phyloP scores from a whole-genome alignment of 1,140 invertebrate genomes.

The Drosophila sucinea region DNA sequence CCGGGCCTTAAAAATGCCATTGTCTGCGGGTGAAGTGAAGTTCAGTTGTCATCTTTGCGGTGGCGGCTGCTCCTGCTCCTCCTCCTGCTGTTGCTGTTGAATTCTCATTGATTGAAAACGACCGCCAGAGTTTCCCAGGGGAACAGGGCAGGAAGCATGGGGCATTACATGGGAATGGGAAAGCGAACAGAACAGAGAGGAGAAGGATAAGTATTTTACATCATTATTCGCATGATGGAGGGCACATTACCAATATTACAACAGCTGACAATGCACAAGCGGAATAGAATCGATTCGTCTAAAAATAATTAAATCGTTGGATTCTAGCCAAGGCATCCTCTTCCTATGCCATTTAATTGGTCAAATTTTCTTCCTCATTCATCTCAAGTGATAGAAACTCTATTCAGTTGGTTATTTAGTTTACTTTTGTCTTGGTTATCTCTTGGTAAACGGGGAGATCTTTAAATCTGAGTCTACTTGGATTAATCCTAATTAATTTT shows the following conservation, averaged over 20 bases:
- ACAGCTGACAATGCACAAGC: neutral
- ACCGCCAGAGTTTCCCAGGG: constrained; percentile 28
- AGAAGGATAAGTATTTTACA: constrained; percentile 24
- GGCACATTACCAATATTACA: constrained; percentile 24
- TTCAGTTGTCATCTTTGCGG: constrained; percentile 71
- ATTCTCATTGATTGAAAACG: constrained; percentile 74
- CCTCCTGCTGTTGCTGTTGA: constrained; percentile 55
- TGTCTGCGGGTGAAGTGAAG: constrained; percentile 74
- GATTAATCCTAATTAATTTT: too few relatives aligned
- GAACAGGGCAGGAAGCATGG: neutral
- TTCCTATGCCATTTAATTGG: neutral
- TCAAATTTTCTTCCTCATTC: neutral
- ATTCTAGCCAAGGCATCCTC: neutral
- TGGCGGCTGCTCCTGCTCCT: constrained; percentile 45
- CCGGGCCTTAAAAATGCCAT: constrained; percentile 60
- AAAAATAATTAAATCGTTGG: constrained; percentile 5
- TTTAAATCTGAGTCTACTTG: too few relatives aligned
- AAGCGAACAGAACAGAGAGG: neutral
- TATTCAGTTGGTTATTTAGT: too few relatives aligned
- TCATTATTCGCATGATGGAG: constrained; percentile 44
- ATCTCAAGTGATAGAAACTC: too few relatives aligned
- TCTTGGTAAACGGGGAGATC: too few relatives aligned
- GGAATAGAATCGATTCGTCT: constrained; percentile 6
- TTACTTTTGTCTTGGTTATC: too few relatives aligned
- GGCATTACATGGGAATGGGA: neutral